Conservation (phyloP, 2,888 invertebrate species). For the Rhodophaea formosa region DNA sequence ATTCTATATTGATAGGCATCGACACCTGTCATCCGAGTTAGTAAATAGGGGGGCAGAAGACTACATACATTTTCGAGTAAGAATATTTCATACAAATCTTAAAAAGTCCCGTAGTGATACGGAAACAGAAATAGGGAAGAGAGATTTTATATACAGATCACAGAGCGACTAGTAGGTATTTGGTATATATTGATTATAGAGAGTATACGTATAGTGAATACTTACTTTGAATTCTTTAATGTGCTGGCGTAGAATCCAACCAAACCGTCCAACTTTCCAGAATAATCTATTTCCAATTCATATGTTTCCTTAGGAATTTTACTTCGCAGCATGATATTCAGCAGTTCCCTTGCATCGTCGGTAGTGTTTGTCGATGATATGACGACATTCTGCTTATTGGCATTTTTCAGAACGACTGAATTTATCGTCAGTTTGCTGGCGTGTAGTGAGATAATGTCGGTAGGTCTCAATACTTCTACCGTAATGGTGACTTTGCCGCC, state of each 20-base stretch:
- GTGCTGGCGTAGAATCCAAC: constrained; percentile 82
- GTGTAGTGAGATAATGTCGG: constrained; percentile 81
- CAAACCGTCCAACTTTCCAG: constrained; percentile 75
- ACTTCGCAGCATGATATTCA: constrained; percentile 55
- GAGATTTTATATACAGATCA: too few species aligned
- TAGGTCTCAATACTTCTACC: constrained; percentile 61
- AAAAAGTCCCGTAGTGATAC: too few species aligned
- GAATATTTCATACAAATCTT: too few species aligned
- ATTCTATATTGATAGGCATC: too few species aligned
- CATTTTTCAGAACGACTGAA: constrained; percentile 36
- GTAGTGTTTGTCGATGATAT: constrained; percentile 31
- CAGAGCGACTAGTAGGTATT: too few species aligned
- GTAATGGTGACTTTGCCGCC: constrained; percentile 79
- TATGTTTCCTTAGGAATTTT: constrained; percentile 50
- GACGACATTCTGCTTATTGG: constrained; percentile 28
- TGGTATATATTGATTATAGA: too few species aligned
- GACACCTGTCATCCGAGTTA: too few species aligned
- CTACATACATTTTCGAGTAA: too few species aligned
- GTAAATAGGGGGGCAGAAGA: too few species aligned
- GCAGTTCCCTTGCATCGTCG: constrained; percentile 57
- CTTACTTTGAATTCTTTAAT: constrained; percentile 70
- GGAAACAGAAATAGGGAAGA: too few species aligned
- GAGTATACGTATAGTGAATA: constrained; percentile 17
- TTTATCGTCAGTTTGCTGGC: constrained; percentile 80
- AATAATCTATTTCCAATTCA: constrained; percentile 67